Base-by-base conservation (phyloP, 2,113 vertebrate genomes). In the Labeo rohita region DNA sequence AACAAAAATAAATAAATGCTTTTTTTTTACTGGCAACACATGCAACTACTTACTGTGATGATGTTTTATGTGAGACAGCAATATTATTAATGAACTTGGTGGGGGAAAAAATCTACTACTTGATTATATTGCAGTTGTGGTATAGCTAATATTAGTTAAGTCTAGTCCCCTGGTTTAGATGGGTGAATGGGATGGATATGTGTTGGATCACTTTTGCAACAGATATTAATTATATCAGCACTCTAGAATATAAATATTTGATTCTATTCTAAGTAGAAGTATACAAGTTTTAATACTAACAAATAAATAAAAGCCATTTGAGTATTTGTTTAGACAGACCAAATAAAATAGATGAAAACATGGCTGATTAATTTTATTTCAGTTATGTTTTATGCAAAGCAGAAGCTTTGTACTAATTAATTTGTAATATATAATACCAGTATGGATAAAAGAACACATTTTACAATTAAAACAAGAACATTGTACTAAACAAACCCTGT, bases 341-440 rank as follows among this genome's bases (percentile, higher is more conserved):
- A 4, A 36, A 16, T 68, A 36, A 68, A 68, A 36, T 15, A 16
- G 28, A 70, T 39, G 8, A 70, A 18, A 68, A 16, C 34, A 39
- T 39, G 15, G 16, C 23, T 7, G 3, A 28, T 66, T 66, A 6
- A 34, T 13, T 66, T 34, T 15, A 15, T 66, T 12, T 66, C 2
- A 66, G 23, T 6, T 13, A 65, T 12, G 15, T 6, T 70, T 15
- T 70, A 43, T 70, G 47, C 18, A 18, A 15, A 56, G 54, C 16
- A 34, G 13, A 12, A n/a, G 70, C 47, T 72, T 45, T 43, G 3
- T 39, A 72, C n/a, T n/a, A 88, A 88, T 54, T 72, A 91, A 92
- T 91, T 66, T 34, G 11, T 56, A 18, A 16, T 52, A 52, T 39
- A 39, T 39, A 52, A 11, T 18, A 28, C 52, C 6, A 54, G 15